Percentiles rank a stretch among this genome's conserved stretches.
phyloP scores from a whole-genome alignment of 1,140 invertebrate genomes.

The Babylonia areolata region DNA sequence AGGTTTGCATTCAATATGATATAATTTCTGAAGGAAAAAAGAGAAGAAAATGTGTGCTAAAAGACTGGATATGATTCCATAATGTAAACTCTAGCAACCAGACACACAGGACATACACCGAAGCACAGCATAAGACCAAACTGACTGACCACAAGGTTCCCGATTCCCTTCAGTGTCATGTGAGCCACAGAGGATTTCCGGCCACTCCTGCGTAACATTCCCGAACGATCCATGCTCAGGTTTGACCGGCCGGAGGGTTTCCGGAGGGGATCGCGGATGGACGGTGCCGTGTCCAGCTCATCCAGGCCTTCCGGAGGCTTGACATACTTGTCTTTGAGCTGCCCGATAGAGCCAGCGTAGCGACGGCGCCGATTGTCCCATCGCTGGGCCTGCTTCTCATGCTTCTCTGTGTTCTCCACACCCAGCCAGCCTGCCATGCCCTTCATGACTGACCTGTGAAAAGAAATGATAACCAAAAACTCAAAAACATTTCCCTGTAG shows the following conservation, averaged over 20 bases:
- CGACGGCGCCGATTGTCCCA: conserved; percentile 68
- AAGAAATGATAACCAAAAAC: too few species aligned
- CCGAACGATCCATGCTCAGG: conserved; percentile 57
- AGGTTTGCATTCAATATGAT: too few species aligned
- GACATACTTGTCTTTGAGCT: conserved; percentile 58
- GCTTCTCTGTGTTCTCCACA: conserved; percentile 61
- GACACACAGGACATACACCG: too few species aligned
- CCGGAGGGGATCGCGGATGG: conserved; percentile 59
- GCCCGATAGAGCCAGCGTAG: conserved; percentile 58
- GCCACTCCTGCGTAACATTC: conserved; percentile 44
- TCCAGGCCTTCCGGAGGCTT: conserved; percentile 46
- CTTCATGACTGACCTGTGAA: conserved; percentile 59
- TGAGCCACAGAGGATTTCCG: conserved; percentile 76
- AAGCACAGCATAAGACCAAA: conserved; percentile 35
- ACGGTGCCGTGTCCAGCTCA: conserved; percentile 49
- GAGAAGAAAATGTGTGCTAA: too few species aligned
- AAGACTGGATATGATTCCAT: too few species aligned
- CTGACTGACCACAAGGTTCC: conserved; percentile 69
- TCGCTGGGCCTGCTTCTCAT: conserved; percentile 47
- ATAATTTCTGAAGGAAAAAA: too few species aligned
- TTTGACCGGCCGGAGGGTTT: conserved; percentile 60
- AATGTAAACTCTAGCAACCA: too few species aligned
- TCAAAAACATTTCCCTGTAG: too few species aligned
- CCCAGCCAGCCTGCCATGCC: conserved; percentile 70
- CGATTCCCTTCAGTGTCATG: conserved; percentile 75